phyloP scores from a whole-genome alignment of 1,140 invertebrate genomes.

The Chrysopa pallens region DNA sequence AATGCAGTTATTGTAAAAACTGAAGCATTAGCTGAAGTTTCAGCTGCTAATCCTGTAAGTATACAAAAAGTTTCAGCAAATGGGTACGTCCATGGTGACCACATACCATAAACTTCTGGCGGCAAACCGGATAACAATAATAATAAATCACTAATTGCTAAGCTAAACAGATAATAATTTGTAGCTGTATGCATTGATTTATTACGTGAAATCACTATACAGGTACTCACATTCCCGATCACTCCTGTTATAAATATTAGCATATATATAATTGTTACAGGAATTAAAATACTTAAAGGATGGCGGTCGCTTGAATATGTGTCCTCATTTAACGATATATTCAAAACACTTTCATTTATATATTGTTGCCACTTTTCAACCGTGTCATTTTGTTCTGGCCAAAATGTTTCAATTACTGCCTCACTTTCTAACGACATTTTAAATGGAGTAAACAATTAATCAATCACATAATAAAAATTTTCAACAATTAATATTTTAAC shows the following conservation, averaged over 20 bases:
- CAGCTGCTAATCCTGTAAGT: constrained; percentile 50
- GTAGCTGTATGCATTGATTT: constrained; percentile 55
- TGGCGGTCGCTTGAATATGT: constrained; percentile 17
- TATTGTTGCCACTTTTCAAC: neutral
- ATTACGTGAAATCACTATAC: constrained; percentile 60
- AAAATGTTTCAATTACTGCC: no score
- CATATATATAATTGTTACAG: constrained; percentile 42
- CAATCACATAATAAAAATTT: no score
- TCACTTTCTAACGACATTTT: no score
- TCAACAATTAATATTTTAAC: no score
- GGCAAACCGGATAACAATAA: constrained; percentile 42
- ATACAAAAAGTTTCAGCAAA: constrained; percentile 62
- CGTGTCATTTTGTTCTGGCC: no score
- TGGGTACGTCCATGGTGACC: constrained; percentile 39
- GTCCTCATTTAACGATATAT: neutral
- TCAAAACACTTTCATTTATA: neutral
- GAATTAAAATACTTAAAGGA: constrained; percentile 32
- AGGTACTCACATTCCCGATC: constrained; percentile 59
- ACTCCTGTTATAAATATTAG: constrained; percentile 50
- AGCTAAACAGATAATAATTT: constrained; percentile 64
- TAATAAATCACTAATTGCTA: constrained; percentile 62
- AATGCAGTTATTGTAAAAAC: constrained; percentile 83
- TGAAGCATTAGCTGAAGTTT: constrained; percentile 78
- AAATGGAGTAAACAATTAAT: no score
- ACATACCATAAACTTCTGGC: constrained; percentile 49